Conservation (phyloP, 1,140 invertebrate species). For the Drepana arcuata region DNA sequence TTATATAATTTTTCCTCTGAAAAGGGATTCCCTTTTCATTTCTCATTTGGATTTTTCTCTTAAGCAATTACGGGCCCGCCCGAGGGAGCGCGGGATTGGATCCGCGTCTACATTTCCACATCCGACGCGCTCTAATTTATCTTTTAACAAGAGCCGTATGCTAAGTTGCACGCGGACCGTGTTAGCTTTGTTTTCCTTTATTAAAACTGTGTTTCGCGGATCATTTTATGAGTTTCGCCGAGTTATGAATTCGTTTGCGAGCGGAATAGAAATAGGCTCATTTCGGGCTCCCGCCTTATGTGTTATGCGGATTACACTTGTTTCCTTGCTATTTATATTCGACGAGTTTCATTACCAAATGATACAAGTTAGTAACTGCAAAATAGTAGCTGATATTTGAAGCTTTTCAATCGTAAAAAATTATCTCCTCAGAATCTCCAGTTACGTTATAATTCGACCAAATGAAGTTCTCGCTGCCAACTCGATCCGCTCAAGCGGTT, state of each 20-base stretch:
- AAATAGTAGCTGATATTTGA: too few species aligned
- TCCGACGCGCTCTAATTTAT: slow-evolving; percentile 44
- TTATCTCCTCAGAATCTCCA: too few species aligned
- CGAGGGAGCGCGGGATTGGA: slow-evolving; percentile 51
- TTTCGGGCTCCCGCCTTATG: slow-evolving; percentile 32
- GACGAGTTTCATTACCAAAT: neutral
- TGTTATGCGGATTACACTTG: slow-evolving; percentile 33
- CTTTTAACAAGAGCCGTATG: slow-evolving; percentile 59
- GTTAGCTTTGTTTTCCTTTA: slow-evolving; percentile 62
- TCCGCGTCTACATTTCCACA: slow-evolving; percentile 46
- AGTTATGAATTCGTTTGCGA: slow-evolving; percentile 55
- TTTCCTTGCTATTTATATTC: slow-evolving; percentile 41
- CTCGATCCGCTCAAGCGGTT: slow-evolving; percentile 33
- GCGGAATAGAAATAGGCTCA: slow-evolving; percentile 64
- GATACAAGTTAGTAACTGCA: too few species aligned
- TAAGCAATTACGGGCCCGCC: slow-evolving; percentile 66
- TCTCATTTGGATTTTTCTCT: slow-evolving; percentile 73
- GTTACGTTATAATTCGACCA: slow-evolving; percentile 21
- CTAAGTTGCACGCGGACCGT: slow-evolving; percentile 58
- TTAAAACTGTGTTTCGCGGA: slow-evolving; percentile 59
- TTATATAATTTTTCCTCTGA: slow-evolving; percentile 70
- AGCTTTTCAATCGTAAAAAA: too few species aligned
- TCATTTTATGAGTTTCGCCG: slow-evolving; percentile 59
- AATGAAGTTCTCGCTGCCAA: slow-evolving; percentile 31
- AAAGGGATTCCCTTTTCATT: slow-evolving; percentile 70